Evolutionary conservation across 1,140 invertebrate genomes (phyloP), one percentile per base, ranked within the genome.

Genomic region (Drosophila kohkoa): DNA sequence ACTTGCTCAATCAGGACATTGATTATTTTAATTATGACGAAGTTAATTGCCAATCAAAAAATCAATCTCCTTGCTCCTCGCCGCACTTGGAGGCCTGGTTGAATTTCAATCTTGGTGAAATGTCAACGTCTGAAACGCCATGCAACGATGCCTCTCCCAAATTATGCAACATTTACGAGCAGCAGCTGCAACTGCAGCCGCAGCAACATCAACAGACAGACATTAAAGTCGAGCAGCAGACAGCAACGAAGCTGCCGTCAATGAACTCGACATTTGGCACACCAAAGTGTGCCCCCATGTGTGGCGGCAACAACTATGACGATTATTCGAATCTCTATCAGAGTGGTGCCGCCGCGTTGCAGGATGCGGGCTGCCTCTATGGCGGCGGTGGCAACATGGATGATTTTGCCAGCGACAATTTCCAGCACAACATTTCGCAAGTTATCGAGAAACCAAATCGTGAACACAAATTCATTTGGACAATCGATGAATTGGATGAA

Each of bases 1-100:
- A 69, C 16, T 59, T 68, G 8, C 69, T 88, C 45, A 91, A 92
- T 73, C 67, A 92, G 52, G 90, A 92, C 69, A 88, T 79, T 70
- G 92, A 92, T 76, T 92, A 92, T 63, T 92, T 92, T 69, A 92
- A 92, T 86, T 92, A 92, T 78, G 79, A 92, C 62, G 92, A 92
- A 73, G 89, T 92, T 60, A 92, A 92, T 87, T 92, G 92, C 59
- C 92, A 92, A 77, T 92, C 92, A 46, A 92, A 92, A 82, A 91
- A 92, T 65, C 92, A 92, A 75, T 92, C 92, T 20, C 92, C 92
- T 4, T 92, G 92, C 69, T 92, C 92, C 25, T 92, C 92, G 25
- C 92, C 92, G 8, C 80, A 89, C n/a, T 48, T 92, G n/a, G 92
- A 92, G 62, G 91, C 92, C 43, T 92, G 92, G 92, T 63, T 92